Percentiles rank a stretch among this genome's conserved stretches.
Evolutionary conservation across 2,113 vertebrate genomes (phyloP).

Genomic region (Synchiropus splendidus): DNA sequence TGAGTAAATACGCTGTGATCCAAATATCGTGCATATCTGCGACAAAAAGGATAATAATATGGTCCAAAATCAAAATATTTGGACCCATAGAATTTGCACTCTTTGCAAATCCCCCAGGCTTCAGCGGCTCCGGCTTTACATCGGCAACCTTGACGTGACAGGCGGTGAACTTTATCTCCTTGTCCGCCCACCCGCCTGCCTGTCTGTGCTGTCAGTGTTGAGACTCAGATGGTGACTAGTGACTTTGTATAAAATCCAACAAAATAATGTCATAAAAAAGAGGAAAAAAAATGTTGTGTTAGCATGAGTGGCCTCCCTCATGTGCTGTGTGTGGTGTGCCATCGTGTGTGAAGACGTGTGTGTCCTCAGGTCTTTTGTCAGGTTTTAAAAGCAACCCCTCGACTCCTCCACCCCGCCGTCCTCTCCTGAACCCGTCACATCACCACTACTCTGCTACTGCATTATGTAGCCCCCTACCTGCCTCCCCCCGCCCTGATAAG

Average conservation of each 20-base stretch:
- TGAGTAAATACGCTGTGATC: too few species aligned
- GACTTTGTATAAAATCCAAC: slow-evolving; percentile 50
- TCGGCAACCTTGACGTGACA: too few species aligned
- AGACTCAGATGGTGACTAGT: slow-evolving; percentile 62
- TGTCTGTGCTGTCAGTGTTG: slow-evolving; percentile 38
- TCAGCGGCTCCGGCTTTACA: too few species aligned
- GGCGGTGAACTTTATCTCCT: too few species aligned
- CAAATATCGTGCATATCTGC: too few species aligned
- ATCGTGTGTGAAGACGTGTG: slow-evolving; percentile 56
- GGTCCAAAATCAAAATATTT: too few species aligned
- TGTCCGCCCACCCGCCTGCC: slow-evolving; percentile 16
- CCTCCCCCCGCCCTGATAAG: slow-evolving; percentile 39
- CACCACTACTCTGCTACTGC: slow-evolving; percentile 28
- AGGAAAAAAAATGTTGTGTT: slow-evolving; percentile 50
- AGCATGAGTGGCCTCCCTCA: slow-evolving; percentile 63
- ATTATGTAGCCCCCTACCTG: slow-evolving; percentile 26
- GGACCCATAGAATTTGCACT: too few species aligned
- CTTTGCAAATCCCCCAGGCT: too few species aligned
- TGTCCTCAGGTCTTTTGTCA: slow-evolving; percentile 67
- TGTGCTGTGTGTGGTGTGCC: slow-evolving; percentile 61
- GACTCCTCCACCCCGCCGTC: not conserved
- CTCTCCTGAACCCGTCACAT: slow-evolving; percentile 2
- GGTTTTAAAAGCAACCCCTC: slow-evolving; percentile 42
- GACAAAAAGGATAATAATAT: too few species aligned
- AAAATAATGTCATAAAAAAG: slow-evolving; percentile 21